A percentile compares a stretch with the other conserved stretches of the same genome.
Evolutionary conservation across 2,797 vertebrate genomes (phyloP).

Genomic region (Salmo trutta): DNA sequence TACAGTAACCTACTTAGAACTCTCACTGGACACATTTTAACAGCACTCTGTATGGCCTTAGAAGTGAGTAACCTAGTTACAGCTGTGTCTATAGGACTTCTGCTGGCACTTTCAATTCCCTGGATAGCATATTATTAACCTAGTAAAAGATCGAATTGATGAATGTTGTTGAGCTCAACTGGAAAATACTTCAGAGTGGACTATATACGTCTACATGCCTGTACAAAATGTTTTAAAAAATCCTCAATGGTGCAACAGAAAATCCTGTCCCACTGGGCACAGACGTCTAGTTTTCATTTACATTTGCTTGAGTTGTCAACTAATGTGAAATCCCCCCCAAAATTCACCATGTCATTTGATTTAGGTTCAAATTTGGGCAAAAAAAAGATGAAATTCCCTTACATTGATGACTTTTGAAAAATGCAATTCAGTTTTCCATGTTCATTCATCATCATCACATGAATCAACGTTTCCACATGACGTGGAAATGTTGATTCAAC

Average conservation of each 20-base stretch:
- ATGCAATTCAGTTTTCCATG: too few species aligned
- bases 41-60: constrained; percentile 16
- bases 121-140: constrained; percentile 31
- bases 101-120: constrained; percentile 14
- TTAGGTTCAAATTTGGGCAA: too few species aligned
- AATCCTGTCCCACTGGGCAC: neutral
- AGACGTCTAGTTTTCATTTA: too few species aligned
- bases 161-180: constrained; percentile 12
- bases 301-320: too few species aligned
- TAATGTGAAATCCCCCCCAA: too few species aligned
- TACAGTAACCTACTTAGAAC: constrained; percentile 24
- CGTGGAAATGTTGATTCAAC: too few species aligned
- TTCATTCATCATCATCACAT: too few species aligned
- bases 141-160: constrained; percentile 41
- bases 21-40: constrained; percentile 10
- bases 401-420: too few species aligned
- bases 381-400: too few species aligned
- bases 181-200: neutral
- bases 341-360: too few species aligned
- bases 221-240: neutral
- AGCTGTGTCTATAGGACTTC: constrained; percentile 33
- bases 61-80: constrained; percentile 47
- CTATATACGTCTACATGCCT: neutral
- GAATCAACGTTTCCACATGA: too few species aligned
- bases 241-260: neutral